These are phyloP conservation scores for Dolichopus griseipennis DNA, from an alignment of 2,888 invertebrate species.

Conservation along the genomic window DNA sequence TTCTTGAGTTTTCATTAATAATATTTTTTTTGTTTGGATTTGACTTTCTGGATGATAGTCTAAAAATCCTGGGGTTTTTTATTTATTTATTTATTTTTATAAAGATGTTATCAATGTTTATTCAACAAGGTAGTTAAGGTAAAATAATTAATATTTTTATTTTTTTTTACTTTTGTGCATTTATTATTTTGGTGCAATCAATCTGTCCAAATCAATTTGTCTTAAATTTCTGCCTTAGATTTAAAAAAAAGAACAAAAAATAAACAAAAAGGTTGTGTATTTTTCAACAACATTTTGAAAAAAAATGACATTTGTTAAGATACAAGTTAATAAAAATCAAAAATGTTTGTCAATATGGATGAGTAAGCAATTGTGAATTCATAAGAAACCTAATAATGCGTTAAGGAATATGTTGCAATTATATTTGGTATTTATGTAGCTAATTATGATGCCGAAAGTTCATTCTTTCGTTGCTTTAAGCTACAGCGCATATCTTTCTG, in stretches of 20 bases:
- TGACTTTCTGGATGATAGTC: background rate
- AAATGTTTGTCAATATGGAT: background rate
- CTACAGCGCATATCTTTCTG: too few species aligned
- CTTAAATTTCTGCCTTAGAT: background rate
- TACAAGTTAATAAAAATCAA: background rate
- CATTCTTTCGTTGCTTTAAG: too few species aligned
- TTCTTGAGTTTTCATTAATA: background rate
- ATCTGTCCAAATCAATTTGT: background rate
- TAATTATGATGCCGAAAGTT: too few species aligned
- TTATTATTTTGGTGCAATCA: background rate
- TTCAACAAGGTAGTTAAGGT: slow-evolving; percentile 2
- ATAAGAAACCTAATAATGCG: too few species aligned
- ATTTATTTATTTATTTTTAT: background rate
- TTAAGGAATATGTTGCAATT: background rate
- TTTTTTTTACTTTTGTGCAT: background rate
- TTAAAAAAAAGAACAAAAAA: background rate
- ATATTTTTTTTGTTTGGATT: background rate
- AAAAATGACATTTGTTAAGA: background rate
- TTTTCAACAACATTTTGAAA: background rate
- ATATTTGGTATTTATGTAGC: too few species aligned
- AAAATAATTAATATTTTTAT: background rate
- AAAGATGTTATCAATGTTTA: slow-evolving; percentile 1
- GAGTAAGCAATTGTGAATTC: too few species aligned
- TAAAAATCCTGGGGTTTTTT: background rate
- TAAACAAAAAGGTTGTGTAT: too few species aligned